Evolutionary conservation across 2,888 invertebrate genomes (phyloP).

Genomic region (Andrena hattorfiana): DNA sequence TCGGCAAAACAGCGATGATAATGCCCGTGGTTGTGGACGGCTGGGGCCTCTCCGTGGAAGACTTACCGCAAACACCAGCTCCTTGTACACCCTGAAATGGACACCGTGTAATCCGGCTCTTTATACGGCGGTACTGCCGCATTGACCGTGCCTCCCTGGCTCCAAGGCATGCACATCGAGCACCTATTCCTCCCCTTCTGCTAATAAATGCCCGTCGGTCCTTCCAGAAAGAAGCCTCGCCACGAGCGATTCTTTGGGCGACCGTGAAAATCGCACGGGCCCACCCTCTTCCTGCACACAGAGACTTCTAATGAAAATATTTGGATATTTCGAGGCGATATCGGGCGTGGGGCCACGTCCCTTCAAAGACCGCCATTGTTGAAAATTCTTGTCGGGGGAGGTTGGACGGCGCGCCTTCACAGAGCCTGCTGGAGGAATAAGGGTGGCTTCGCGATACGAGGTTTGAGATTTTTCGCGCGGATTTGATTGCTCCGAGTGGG

Average conservation of each 20-base stretch:
- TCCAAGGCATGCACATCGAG: constrained; percentile 47
- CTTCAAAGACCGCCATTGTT: constrained; percentile 42
- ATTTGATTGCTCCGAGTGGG: too few relatives aligned
- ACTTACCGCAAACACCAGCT: constrained; percentile 75
- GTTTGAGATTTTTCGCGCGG: too few relatives aligned
- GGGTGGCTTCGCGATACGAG: too few relatives aligned
- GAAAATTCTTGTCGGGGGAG: background rate
- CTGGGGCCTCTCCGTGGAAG: constrained; percentile 41
- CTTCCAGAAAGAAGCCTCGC: constrained; percentile 18
- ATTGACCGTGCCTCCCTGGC: constrained; percentile 59
- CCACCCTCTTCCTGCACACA: constrained; percentile 29
- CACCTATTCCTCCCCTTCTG: background rate
- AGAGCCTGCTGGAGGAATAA: too few relatives aligned
- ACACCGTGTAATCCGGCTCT: constrained; percentile 83
- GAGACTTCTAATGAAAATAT: constrained; percentile 77
- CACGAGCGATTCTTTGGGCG: constrained; percentile 48
- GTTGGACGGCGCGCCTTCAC: background rate
- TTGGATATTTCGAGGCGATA: constrained; percentile 74
- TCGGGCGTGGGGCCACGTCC: constrained; percentile 47
- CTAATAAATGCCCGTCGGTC: constrained; percentile 48
- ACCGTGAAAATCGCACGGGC: constrained; percentile 59
- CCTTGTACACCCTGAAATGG: constrained; percentile 79
- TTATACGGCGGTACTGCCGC: constrained; percentile 70
- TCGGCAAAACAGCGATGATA: constrained; percentile 84
- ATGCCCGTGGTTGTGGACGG: constrained; percentile 69